Conservation (phyloP, 2,113 vertebrate species). For the Microcebus murinus region DNA sequence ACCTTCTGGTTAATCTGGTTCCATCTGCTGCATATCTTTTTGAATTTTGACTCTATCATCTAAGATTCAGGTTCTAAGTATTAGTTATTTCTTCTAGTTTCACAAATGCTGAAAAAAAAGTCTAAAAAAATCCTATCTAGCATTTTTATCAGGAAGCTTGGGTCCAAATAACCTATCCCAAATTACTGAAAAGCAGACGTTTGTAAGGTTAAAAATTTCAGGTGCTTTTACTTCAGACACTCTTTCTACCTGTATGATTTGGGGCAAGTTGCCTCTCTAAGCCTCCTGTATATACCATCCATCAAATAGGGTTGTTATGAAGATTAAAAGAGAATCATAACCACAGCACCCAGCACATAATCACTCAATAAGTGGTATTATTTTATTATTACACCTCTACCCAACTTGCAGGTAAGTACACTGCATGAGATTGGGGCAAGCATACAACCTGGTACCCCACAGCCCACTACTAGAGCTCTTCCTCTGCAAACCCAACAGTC, state of each 20-base stretch:
- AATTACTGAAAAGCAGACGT: not conserved
- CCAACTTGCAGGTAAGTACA: not conserved
- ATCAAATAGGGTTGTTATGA: not conserved
- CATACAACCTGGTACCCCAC: not conserved
- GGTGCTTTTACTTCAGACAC: not conserved
- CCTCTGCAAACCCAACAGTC: not conserved
- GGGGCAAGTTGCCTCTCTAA: not conserved
- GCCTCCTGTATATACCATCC: not conserved
- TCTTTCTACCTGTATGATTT: not conserved
- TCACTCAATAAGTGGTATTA: not conserved
- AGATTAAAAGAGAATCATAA: not conserved
- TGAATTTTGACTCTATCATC: not conserved
- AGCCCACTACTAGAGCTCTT: not conserved
- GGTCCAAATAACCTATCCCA: not conserved
- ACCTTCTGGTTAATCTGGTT: not conserved
- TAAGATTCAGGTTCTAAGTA: not conserved
- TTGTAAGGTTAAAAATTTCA: not conserved
- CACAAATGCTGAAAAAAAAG: not conserved
- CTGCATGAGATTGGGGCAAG: not conserved
- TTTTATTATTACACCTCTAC: not conserved
- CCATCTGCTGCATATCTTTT: not conserved
- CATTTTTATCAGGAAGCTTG: not conserved
- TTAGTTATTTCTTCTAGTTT: slow-evolving; percentile 18
- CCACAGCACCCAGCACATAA: not conserved
- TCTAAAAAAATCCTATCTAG: not conserved